Evolutionary conservation across 2,113 vertebrate species (phyloP).

Genomic region (Forbesichthys agassizii): DNA sequence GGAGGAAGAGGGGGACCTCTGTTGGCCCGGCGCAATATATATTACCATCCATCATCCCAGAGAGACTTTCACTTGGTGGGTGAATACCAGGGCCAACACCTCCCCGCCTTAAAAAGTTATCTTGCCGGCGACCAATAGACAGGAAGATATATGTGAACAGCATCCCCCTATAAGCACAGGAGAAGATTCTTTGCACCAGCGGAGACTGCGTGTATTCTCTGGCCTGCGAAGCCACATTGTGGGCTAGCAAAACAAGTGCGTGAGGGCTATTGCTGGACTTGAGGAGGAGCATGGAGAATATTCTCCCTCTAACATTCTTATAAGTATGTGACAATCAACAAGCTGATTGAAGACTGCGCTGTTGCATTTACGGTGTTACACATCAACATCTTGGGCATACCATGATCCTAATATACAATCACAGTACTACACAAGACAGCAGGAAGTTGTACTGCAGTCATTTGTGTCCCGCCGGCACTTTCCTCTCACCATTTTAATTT

Average conservation of each 20-base stretch:
- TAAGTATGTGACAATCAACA: too few species aligned
- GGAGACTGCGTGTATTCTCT: slow-evolving; percentile 17
- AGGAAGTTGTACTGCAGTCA: too few species aligned
- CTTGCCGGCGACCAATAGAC: slow-evolving; percentile 60
- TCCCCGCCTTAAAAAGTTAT: slow-evolving; percentile 61
- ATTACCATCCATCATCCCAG: slow-evolving; percentile 69
- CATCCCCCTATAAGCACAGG: slow-evolving; percentile 46
- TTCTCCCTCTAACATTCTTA: too few species aligned
- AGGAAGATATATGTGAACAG: slow-evolving; percentile 61
- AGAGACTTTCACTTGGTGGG: slow-evolving; percentile 35
- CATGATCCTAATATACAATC: background rate
- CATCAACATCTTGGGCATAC: background rate
- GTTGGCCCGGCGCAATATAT: slow-evolving; percentile 74
- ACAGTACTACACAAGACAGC: background rate
- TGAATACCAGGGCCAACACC: background rate
- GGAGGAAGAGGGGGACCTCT: slow-evolving; percentile 57
- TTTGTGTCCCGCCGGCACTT: too few species aligned
- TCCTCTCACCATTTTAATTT: too few species aligned
- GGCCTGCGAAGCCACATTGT: slow-evolving; percentile 48
- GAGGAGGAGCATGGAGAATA: too few species aligned
- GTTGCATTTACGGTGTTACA: background rate
- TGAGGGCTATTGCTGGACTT: too few species aligned
- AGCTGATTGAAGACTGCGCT: too few species aligned
- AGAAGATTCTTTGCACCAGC: slow-evolving; percentile 51
- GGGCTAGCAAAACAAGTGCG: background rate